Conservation (phyloP, 2,888 invertebrate genomes). For the Perizoma affinitatum region DNA sequence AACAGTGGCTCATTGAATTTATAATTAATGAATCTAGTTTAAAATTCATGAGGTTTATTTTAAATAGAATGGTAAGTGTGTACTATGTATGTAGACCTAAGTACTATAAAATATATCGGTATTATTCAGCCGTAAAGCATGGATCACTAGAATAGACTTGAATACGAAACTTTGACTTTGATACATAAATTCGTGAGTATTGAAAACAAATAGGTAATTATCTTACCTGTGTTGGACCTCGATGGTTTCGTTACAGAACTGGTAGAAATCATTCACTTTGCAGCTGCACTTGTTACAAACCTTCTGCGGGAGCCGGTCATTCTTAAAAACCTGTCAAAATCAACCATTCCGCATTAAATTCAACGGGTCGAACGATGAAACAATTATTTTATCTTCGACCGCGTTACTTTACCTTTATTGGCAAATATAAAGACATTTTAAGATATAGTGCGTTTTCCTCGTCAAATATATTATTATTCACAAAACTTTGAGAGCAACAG, state of each 20-base stretch:
- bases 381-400: slow-evolving; percentile 9
- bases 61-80: too few relatives aligned
- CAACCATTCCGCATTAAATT: slow-evolving; percentile 18
- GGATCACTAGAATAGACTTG: not conserved
- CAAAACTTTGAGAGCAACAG: slow-evolving; percentile 79
- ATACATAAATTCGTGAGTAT: not conserved
- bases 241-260: slow-evolving; percentile 88
- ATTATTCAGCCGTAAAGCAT: not conserved
- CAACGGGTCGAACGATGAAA: slow-evolving; percentile 23
- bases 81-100: too few relatives aligned
- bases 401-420: slow-evolving; percentile 86
- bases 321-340: slow-evolving; percentile 84
- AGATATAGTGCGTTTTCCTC: slow-evolving; percentile 87
- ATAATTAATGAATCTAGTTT: slow-evolving; percentile 8
- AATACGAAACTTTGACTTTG: not conserved
- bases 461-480: slow-evolving; percentile 88
- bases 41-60: slow-evolving; percentile 11
- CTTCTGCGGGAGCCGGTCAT: slow-evolving; percentile 88
- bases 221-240: slow-evolving; percentile 86
- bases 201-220: slow-evolving; percentile 2
- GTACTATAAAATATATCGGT: too few relatives aligned
- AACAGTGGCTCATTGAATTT: slow-evolving; percentile 9
- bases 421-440: slow-evolving; percentile 89
- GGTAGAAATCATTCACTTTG: slow-evolving; percentile 88
- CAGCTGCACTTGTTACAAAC: slow-evolving; percentile 89